Evolutionary conservation across 2,797 vertebrate genomes (phyloP).

Genomic region (Silurus aristotelis): DNA sequence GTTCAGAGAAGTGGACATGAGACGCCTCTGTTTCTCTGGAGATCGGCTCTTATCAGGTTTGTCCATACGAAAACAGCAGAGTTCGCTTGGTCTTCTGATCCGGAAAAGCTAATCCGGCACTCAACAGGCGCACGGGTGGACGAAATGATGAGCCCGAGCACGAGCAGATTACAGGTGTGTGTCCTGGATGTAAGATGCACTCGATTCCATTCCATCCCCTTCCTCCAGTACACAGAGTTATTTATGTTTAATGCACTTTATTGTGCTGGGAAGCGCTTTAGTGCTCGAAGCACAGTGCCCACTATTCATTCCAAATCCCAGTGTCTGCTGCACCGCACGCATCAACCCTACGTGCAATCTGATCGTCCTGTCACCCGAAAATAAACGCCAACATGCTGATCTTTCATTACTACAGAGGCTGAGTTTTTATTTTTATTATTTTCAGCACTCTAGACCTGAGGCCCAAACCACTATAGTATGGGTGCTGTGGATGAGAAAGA

Average conservation of each 20-base stretch:
- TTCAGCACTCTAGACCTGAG: neutral
- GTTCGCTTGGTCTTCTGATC: neutral
- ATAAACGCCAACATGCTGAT: neutral
- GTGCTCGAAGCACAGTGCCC: neutral
- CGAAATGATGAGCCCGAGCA: neutral
- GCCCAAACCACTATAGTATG: too few relatives aligned
- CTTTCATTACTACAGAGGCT: neutral
- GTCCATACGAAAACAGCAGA: slow-evolving; percentile 40
- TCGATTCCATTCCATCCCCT: neutral
- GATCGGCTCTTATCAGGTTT: slow-evolving; percentile 44
- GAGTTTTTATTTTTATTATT: neutral
- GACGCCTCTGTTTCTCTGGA: slow-evolving; percentile 31
- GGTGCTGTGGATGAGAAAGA: too few relatives aligned
- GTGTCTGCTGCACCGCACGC: neutral
- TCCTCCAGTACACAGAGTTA: neutral
- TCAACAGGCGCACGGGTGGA: slow-evolving; percentile 22
- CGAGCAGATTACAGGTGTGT: neutral
- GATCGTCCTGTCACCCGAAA: neutral
- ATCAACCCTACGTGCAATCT: neutral
- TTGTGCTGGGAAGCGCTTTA: neutral
- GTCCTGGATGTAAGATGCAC: neutral
- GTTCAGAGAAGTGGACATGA: slow-evolving; percentile 37
- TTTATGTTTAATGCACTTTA: neutral
- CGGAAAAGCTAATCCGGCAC: slow-evolving; percentile 2
- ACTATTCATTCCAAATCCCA: neutral